These are phyloP conservation scores for Calidris pygmaea DNA, from an alignment of 2,113 vertebrate species.

Conservation along the genomic window DNA sequence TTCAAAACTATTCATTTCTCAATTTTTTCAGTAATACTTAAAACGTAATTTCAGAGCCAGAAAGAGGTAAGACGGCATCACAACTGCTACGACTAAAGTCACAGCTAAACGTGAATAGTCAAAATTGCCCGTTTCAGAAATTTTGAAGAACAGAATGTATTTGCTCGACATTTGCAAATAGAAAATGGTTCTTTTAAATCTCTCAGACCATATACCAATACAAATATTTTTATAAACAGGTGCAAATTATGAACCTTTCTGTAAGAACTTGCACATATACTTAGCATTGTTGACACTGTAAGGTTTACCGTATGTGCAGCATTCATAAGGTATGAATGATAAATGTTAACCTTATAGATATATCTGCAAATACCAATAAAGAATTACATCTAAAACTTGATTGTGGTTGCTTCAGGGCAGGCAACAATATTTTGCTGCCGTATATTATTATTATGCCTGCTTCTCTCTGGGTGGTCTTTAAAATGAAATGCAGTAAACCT, in stretches of 20 bases:
- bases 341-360: too few species aligned
- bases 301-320: neutral
- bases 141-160: neutral
- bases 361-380: neutral
- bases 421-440: neutral
- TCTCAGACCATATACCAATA: neutral
- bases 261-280: neutral
- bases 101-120: neutral
- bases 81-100: neutral
- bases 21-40: neutral
- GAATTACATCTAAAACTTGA: neutral
- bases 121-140: neutral
- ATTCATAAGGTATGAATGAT: neutral
- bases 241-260: neutral
- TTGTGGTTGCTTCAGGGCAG: neutral
- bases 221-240: neutral
- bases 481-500: neutral
- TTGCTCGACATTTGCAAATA: neutral
- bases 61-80: neutral
- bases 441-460: neutral
- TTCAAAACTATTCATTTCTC: neutral
- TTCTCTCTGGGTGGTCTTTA: neutral
- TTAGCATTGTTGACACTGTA: neutral
- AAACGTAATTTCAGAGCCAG: neutral
- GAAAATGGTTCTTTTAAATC: neutral